Evolutionary conservation across 2,797 vertebrate species (phyloP), one percentile per base, ranked within the genome.

Genomic region (Hylomyscus alleni): DNA sequence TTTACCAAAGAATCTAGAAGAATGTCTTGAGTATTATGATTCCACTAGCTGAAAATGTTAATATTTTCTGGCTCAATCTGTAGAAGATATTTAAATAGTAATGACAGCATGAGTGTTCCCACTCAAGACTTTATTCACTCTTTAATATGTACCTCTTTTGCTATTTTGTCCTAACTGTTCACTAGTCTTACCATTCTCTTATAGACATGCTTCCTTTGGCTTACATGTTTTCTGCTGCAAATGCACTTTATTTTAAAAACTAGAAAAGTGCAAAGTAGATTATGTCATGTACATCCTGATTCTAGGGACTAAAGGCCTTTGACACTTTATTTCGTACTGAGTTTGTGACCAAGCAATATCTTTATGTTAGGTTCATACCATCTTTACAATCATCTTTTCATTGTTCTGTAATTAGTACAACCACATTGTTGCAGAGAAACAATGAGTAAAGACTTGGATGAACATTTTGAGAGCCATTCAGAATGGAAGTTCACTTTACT

Each of bases 301-400:
- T 86, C 60, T 67, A 72, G 47, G 15, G 1, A 34, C 37, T 37
- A 14, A 67, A 81, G 69, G 47, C 47, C 6, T 90, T n/a, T 89
- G 37, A 87, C 20, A 89, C 9, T 93, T 58, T 73, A 14, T 90
- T 29, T 94, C 85, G 52, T 37, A 73, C 7, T 89, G 65, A 95
- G 24, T 24, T 76, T 93, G 29, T 26, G 14, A 94, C 37, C 3
- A 95, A 95, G 89, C 81, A 82, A 37, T n/a, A 62, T 85, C 31
- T 31, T 92, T 85, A 40, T 62, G 1, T 62, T 94, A 88, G 91
- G 29, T 92, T 84, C 17, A 60, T 20, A 69, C 1, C 78, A 93
- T 90, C 56, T 62, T 84, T 83, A 19, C 9, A 34, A 12, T 62
- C 37, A 52, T 82, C 40, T 84, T 19, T 94, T 31, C 3, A 9